Evolutionary conservation across 2,888 invertebrate species (phyloP).

Genomic region (Aricia artaxerxes): DNA sequence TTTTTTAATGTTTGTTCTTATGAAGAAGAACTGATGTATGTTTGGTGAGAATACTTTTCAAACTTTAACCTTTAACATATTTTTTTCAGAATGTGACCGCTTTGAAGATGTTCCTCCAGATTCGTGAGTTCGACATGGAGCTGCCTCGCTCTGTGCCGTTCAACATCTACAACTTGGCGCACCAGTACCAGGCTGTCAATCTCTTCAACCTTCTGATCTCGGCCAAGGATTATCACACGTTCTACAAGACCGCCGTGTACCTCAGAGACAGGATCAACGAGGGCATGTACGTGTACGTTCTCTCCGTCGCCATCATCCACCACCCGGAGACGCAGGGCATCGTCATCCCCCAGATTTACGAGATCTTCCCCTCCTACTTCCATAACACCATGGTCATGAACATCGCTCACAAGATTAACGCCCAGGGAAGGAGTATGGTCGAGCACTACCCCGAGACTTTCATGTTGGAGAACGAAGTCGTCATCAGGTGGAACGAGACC

Average conservation of each 20-base stretch:
- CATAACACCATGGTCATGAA: conserved; percentile 84
- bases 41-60: no score
- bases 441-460: conserved; percentile 59
- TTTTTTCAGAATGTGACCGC: conserved; percentile 73
- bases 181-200: conserved; percentile 82
- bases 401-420: conserved; percentile 82
- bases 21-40: no score
- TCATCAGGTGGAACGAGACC: conserved; percentile 83
- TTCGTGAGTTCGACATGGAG: conserved; percentile 74
- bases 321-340: conserved; percentile 83
- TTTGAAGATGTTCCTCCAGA: conserved; percentile 77
- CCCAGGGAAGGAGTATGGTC: conserved; percentile 56
- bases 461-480: conserved; percentile 70
- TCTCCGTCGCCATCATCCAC: conserved; percentile 82
- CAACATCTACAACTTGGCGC: conserved; percentile 76
- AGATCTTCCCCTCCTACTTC: conserved; percentile 87
- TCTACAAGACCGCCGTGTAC: conserved; percentile 85
- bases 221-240: conserved; percentile 86
- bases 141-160: conserved; percentile 82
- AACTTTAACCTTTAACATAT: neutral
- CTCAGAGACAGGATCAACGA: conserved; percentile 85
- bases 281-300: conserved; percentile 84
- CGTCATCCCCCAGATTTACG: conserved; percentile 85
- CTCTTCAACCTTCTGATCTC: conserved; percentile 85
- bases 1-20: no score